These are phyloP conservation scores for Nilaparvata lugens DNA, from an alignment of 1,140 invertebrate genomes.

Conservation along the genomic window DNA sequence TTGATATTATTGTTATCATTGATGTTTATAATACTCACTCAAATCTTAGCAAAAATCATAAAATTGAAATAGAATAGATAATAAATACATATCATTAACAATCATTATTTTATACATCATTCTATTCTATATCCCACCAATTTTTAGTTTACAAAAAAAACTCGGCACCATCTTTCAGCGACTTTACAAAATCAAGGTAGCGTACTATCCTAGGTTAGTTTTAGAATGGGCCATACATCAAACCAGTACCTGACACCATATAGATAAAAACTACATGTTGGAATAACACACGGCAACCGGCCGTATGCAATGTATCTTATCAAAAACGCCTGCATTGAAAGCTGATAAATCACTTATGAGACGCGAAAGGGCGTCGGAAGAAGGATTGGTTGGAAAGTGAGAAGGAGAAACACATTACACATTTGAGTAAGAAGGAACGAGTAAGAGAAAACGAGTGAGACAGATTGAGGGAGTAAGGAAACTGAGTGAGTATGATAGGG, in stretches of 20 bases:
- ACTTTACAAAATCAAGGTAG: too few species aligned
- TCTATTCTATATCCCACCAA: too few species aligned
- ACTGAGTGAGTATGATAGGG: neutral
- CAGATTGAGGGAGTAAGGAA: conserved; percentile 9
- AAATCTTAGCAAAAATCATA: too few species aligned
- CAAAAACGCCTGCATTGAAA: conserved; percentile 1
- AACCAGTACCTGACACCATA: neutral
- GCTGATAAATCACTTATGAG: neutral
- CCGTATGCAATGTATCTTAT: neutral
- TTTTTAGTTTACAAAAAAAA: too few species aligned
- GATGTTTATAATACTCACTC: too few species aligned
- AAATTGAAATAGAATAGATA: too few species aligned
- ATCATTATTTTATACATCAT: too few species aligned
- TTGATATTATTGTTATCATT: too few species aligned
- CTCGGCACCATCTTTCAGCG: too few species aligned
- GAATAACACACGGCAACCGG: neutral
- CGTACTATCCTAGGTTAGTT: neutral
- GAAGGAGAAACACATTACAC: neutral
- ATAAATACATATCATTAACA: too few species aligned
- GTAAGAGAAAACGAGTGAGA: conserved; percentile 4
- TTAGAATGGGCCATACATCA: neutral
- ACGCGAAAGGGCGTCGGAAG: neutral
- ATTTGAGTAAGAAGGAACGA: conserved; percentile 6
- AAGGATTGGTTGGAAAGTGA: neutral
- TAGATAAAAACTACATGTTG: neutral